Percentiles rank a stretch among this genome's conserved stretches.
Evolutionary conservation across 1,140 invertebrate genomes (phyloP).

Genomic region (Semibalanus balanoides): DNA sequence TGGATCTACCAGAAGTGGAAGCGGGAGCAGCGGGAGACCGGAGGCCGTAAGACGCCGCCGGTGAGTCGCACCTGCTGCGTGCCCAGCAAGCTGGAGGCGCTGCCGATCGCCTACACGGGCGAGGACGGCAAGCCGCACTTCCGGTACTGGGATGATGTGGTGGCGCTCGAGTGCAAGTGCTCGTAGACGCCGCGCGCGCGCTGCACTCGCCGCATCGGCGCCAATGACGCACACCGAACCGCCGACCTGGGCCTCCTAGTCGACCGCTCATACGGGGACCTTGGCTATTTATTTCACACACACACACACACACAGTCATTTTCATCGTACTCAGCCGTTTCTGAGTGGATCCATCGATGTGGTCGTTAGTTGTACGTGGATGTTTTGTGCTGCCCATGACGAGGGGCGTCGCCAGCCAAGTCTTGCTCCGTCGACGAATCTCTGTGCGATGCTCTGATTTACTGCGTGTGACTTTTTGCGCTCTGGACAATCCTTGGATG

Average conservation of each 20-base stretch:
- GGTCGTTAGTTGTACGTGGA: not conserved
- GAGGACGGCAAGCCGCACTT: constrained; percentile 49
- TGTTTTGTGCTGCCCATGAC: not conserved
- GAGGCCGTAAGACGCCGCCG: not conserved
- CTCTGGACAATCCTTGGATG: not conserved
- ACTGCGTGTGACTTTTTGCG: not conserved
- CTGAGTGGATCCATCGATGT: not conserved
- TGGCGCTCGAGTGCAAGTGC: constrained; percentile 55
- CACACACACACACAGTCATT: not conserved
- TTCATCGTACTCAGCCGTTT: not conserved
- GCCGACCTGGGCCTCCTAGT: not conserved
- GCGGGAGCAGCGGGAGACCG: not conserved
- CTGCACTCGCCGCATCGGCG: not conserved
- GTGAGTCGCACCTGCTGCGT: constrained; percentile 43
- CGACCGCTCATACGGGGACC: constrained; percentile 2
- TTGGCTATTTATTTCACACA: constrained; percentile 9
- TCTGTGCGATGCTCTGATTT: not conserved
- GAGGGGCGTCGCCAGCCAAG: not conserved
- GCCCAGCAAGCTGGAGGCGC: constrained; percentile 46
- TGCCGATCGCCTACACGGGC: constrained; percentile 51
- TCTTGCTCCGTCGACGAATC: not conserved
- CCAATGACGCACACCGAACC: not conserved
- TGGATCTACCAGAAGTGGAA: constrained; percentile 39
- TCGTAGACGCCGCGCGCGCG: constrained; percentile 31
- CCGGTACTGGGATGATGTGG: constrained; percentile 53